phyloP scores from a whole-genome alignment of 2,888 invertebrate species.

The Rhagium mordax region DNA sequence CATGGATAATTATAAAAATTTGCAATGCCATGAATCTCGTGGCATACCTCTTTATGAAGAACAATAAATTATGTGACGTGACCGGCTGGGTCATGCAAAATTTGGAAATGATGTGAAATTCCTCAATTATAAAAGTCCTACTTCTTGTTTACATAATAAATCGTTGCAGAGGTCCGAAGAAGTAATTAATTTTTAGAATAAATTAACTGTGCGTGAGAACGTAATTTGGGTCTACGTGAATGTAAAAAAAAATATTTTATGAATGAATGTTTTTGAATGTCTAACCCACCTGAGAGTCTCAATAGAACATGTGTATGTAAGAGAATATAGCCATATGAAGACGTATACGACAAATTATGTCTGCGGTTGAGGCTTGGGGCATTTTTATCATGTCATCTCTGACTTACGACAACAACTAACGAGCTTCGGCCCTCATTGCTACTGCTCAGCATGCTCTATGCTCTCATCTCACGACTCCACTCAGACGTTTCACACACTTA shows the following conservation, averaged over 20 bases:
- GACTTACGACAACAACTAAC: slow-evolving; percentile 53
- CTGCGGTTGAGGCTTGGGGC: slow-evolving; percentile 49
- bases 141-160: slow-evolving; percentile 12
- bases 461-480: slow-evolving; percentile 35
- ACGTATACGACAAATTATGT: slow-evolving; percentile 54
- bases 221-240: slow-evolving; percentile 17
- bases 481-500: slow-evolving; percentile 31
- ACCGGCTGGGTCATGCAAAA: slow-evolving; percentile 28
- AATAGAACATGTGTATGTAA: slow-evolving; percentile 38
- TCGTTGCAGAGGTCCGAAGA: not conserved
- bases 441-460: slow-evolving; percentile 44
- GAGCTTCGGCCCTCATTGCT: slow-evolving; percentile 52
- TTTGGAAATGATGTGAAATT: slow-evolving; percentile 33
- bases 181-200: slow-evolving; percentile 29
- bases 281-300: not conserved
- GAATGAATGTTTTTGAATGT: slow-evolving; percentile 26
- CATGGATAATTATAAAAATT: too few species aligned
- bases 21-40: not conserved
- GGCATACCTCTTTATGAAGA: slow-evolving; percentile 13
- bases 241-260: slow-evolving; percentile 26
- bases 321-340: slow-evolving; percentile 49
- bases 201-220: slow-evolving; percentile 31
- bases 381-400: slow-evolving; percentile 39
- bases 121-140: slow-evolving; percentile 29
- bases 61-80: slow-evolving; percentile 30